Evolutionary conservation across 1,140 invertebrate genomes (phyloP).

Genomic region (Sarcophaga peregrina): DNA sequence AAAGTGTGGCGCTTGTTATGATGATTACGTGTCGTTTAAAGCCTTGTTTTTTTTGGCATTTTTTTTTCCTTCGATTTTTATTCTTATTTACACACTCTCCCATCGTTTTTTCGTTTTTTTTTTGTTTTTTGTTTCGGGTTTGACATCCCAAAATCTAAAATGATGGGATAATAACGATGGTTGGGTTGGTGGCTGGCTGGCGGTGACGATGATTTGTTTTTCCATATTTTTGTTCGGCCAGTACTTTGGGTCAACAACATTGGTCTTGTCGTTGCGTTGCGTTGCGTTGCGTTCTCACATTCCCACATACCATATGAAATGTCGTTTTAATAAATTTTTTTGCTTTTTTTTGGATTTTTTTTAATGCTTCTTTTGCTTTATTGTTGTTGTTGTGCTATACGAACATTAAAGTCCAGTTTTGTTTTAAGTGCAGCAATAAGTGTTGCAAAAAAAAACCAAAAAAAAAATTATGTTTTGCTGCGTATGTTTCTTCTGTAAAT

Average conservation of each 20-base stretch:
- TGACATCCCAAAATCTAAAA: neutral
- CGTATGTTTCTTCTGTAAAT: conserved; percentile 35
- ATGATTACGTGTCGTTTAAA: conserved; percentile 36
- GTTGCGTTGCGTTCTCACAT: conserved; percentile 21
- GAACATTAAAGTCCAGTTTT: conserved; percentile 34
- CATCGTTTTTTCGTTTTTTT: neutral
- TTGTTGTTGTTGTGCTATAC: conserved; percentile 1
- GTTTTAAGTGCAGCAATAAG: conserved; percentile 37
- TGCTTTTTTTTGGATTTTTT: conserved; percentile 9
- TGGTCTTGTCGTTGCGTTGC: neutral
- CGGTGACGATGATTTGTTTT: neutral
- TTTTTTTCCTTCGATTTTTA: neutral
- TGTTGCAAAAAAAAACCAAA: neutral
- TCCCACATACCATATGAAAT: neutral
- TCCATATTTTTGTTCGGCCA: neutral
- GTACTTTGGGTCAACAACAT: conserved; percentile 36
- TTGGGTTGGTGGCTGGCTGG: too few relatives aligned
- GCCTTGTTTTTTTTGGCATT: neutral
- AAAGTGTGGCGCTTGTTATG: conserved; percentile 34
- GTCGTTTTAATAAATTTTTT: conserved; percentile 32
- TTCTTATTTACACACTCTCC: neutral
- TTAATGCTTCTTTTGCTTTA: neutral
- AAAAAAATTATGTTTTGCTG: conserved; percentile 40
- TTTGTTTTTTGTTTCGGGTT: neutral
- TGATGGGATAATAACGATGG: too few relatives aligned